These are phyloP conservation scores for Dreissena polymorpha DNA, from an alignment of 1,140 invertebrate species.

Conservation along the genomic window DNA sequence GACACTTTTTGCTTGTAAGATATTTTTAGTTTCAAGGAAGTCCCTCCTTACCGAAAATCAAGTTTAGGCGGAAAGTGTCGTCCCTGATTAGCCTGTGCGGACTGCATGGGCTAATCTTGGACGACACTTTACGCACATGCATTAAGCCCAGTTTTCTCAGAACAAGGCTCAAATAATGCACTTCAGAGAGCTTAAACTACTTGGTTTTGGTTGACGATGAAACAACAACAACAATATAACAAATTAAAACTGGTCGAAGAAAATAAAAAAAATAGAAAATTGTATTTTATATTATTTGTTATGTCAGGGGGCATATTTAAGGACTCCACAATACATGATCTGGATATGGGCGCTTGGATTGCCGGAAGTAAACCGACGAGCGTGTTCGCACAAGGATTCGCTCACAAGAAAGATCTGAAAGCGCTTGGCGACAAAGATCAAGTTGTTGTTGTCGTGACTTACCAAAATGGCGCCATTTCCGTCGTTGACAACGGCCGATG, in stretches of 20 bases:
- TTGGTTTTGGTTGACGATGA: background rate
- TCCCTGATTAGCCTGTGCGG: too few species aligned
- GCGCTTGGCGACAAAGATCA: conserved; percentile 85
- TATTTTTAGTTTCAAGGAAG: too few species aligned
- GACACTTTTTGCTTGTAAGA: too few species aligned
- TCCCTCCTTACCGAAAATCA: too few species aligned
- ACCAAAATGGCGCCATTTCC: conserved; percentile 84
- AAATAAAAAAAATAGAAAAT: background rate
- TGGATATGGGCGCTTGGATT: conserved; percentile 85
- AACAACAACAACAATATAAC: background rate
- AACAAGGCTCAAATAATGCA: too few species aligned
- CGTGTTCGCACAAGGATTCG: conserved; percentile 82
- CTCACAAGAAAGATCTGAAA: conserved; percentile 82
- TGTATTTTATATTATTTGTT: background rate
- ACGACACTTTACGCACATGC: too few species aligned
- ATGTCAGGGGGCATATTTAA: conserved; percentile 87
- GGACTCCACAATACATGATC: conserved; percentile 87
- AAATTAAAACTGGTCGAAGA: background rate
- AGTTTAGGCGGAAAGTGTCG: too few species aligned
- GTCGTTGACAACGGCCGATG: conserved; percentile 85
- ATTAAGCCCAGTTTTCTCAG: too few species aligned
- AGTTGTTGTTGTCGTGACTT: conserved; percentile 83
- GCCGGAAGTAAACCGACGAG: conserved; percentile 83
- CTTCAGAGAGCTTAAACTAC: background rate
- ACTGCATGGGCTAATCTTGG: too few species aligned